Base-by-base conservation (phyloP, 2,888 invertebrate species). In the Proisotoma minuta region DNA sequence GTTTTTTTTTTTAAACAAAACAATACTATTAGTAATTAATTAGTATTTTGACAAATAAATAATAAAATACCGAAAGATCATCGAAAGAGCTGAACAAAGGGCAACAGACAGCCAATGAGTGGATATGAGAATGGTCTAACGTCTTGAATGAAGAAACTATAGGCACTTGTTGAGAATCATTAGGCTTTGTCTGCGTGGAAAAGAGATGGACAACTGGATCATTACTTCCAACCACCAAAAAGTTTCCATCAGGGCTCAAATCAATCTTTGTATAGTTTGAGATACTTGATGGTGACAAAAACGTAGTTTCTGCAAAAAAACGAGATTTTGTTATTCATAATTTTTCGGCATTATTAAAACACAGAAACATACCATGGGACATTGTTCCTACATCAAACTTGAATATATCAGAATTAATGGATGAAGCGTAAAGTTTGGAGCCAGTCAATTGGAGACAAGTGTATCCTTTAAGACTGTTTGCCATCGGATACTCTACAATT, bases 201-300 rank as follows among this genome's bases (percentile, higher is more conserved):
- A 56, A 56, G 3, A 56, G 4, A 26, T 56, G 28, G 27, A 43
- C 43, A 15, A 26, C 12, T 3, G 29, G 43, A 5, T 40, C 56
- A 8, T 56, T 47, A 22, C 24, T 24, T 12, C 56, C 56, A 3
- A 24, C 40, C 8, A 47, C 43, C 27, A 56, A 43, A 10, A 43
- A 43, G 15, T 34, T 20, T 2, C 56, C 56, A 23, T 40, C 43
- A 2, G 3, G 2, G 18, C 56, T 56, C 2, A 56, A 26, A 43
- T 56, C 56, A 12, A 56, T 22, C 39, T 47, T 40, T 15, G 56
- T 56, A 27, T 43, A 56, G 47, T 43, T 34, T 20, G 39, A 34
- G 10, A 56, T 3, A 23, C 24, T 22, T 3, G 22, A 43, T 4
- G 40, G 43, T 1, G 56, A 56, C 2, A 10, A 22, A 18, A 26